Evolutionary conservation across 2,888 invertebrate species (phyloP).

Genomic region (Argynnis bischoffii): DNA sequence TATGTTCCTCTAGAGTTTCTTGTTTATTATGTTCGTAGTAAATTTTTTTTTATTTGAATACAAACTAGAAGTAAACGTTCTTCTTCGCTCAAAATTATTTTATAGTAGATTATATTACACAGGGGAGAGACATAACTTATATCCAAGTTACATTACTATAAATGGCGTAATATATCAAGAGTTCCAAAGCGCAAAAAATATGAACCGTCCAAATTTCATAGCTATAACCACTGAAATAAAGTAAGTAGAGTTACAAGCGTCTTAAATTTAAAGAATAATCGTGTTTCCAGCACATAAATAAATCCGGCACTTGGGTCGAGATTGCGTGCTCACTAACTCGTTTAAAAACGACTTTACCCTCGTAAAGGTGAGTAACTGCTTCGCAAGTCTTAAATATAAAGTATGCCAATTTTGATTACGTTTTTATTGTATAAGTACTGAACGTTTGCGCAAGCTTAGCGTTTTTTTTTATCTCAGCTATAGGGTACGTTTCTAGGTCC

Average conservation of each 20-base stretch:
- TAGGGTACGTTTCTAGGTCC: not conserved
- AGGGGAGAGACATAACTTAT: too few relatives aligned
- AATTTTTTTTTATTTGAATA: too few relatives aligned
- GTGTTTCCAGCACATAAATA: constrained; percentile 48
- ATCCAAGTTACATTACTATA: not conserved
- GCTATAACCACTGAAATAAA: constrained; percentile 37
- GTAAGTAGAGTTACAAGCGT: constrained; percentile 36
- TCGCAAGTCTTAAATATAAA: constrained; percentile 41
- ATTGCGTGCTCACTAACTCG: constrained; percentile 71
- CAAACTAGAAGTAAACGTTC: too few relatives aligned
- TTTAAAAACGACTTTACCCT: constrained; percentile 68
- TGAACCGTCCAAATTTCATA: constrained; percentile 34
- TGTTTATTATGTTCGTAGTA: too few relatives aligned
- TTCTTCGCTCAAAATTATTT: too few relatives aligned
- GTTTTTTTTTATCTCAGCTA: not conserved
- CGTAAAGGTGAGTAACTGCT: constrained; percentile 69
- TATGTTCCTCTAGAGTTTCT: too few relatives aligned
- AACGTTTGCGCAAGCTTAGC: constrained; percentile 2
- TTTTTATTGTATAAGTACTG: constrained; percentile 39
- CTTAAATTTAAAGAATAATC: constrained; percentile 46
- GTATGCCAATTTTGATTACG: constrained; percentile 45
- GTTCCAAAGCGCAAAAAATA: constrained; percentile 22
- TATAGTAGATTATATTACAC: too few relatives aligned
- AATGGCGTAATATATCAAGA: not conserved
- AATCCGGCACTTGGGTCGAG: constrained; percentile 51